Base-by-base conservation (phyloP, 2,797 vertebrate species). In the Lithobates pipiens region DNA sequence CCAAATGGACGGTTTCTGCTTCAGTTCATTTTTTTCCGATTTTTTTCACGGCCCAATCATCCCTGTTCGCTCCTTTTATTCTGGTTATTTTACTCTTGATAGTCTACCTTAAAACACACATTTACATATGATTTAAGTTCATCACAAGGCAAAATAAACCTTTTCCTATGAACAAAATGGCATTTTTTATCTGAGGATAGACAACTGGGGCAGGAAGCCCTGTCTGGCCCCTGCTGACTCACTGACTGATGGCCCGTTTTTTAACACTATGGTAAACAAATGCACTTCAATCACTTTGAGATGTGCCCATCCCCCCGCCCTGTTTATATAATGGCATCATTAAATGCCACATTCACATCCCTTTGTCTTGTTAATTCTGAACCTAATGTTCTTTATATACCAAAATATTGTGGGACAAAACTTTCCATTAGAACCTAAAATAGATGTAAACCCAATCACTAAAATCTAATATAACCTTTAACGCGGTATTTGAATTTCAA, bases 291-390 rank as follows among this genome's bases (percentile, higher is more conserved):
- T 80, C 78, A 80, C 32, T 11, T 36, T 23, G 13, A 23, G 69
- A 79, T 70, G 18, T 0, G 18, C 23, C 78, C 15, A 5, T 10
- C 25, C 23, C 78, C 15, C 10, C 3, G 13, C 44, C 36, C 23
- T 80, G 46, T 80, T 57, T 80, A 36, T 71, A 46, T 68, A 80
- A 68, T 10, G 5, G 5, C 1, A 9, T 61, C 42, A 80, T 36
- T 71, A 36, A 46, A 36, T 80, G 34, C 2, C 32, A n/a, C 78
- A 80, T 71, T 71, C 71, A 23, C 67, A 80, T 70, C 1, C 5
- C 46, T 80, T 71, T 80, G 68, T 36, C 71, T 25, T 57, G 67
- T 3, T 80, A 69, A 69, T 79, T 25, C 68, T 10, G 2, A 67
- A 61, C 54, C 21, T 8, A 8, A 23, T 61, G 54, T 21, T 23